A percentile compares a stretch with the other conserved stretches of the same genome.
Evolutionary conservation across 2,888 invertebrate genomes (phyloP).

Genomic region (Campoplex nolae): DNA sequence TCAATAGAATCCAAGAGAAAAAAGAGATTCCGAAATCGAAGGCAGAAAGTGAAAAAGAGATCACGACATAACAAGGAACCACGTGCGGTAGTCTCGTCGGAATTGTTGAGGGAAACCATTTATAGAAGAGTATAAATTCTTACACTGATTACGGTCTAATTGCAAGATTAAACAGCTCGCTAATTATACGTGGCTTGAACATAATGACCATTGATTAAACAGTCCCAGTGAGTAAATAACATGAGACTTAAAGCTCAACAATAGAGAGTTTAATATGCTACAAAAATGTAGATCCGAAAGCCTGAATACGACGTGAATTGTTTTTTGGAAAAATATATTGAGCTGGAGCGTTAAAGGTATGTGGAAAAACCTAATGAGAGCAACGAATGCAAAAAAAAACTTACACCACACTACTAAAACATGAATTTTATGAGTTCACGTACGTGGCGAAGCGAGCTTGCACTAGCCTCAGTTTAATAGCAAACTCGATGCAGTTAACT

Average conservation of each 20-base stretch:
- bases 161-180: conserved; percentile 35
- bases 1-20: too few species aligned
- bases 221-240: conserved; percentile 8
- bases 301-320: neutral
- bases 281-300: neutral
- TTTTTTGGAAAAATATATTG: neutral
- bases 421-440: conserved; percentile 21
- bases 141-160: conserved; percentile 23
- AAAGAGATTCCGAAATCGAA: too few species aligned
- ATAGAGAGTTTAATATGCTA: conserved; percentile 19
- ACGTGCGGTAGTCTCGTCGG: too few species aligned
- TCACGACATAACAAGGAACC: too few species aligned
- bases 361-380: neutral
- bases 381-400: neutral
- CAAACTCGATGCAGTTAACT: conserved; percentile 75
- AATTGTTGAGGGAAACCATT: conserved; percentile 2
- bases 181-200: conserved; percentile 32
- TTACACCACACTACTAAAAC: neutral
- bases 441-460: neutral
- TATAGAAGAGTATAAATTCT: conserved; percentile 6
- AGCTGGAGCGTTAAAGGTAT: neutral
- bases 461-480: conserved; percentile 32
- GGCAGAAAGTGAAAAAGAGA: too few species aligned
- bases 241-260: neutral
- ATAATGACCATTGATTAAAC: conserved; percentile 31